phyloP scores from a whole-genome alignment of 2,113 vertebrate species.

The Oriolus oriolus region DNA sequence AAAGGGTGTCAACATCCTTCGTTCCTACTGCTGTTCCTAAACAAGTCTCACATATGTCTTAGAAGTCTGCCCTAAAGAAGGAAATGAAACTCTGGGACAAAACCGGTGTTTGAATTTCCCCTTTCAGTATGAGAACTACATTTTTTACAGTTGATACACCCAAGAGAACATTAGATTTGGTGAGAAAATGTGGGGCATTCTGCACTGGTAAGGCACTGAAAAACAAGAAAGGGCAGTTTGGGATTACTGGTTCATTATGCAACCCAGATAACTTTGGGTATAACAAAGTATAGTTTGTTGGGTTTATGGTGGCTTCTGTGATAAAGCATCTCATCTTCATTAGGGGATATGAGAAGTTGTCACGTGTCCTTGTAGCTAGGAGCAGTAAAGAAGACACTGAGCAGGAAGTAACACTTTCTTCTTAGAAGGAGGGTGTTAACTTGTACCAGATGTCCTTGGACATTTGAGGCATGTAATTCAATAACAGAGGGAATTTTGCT shows the following conservation, averaged over 20 bases:
- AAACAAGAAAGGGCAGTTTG: background rate
- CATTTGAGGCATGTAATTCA: background rate
- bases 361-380: background rate
- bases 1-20: fast-evolving
- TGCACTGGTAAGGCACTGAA: background rate
- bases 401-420: background rate
- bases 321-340: background rate
- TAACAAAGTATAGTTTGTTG: background rate
- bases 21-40: background rate
- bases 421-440: background rate
- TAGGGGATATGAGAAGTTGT: background rate
- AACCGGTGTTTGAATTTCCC: background rate
- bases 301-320: background rate
- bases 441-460: background rate
- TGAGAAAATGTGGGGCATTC: background rate
- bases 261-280: background rate
- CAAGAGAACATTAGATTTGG: background rate
- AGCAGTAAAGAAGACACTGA: background rate
- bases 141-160: background rate
- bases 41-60: background rate
- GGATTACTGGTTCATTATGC: background rate
- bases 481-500: background rate
- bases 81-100: background rate
- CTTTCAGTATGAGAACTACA: background rate
- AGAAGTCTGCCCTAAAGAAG: background rate